Evolutionary conservation across 2,113 vertebrate genomes (phyloP).

Genomic region (Hemichromis elongatus): DNA sequence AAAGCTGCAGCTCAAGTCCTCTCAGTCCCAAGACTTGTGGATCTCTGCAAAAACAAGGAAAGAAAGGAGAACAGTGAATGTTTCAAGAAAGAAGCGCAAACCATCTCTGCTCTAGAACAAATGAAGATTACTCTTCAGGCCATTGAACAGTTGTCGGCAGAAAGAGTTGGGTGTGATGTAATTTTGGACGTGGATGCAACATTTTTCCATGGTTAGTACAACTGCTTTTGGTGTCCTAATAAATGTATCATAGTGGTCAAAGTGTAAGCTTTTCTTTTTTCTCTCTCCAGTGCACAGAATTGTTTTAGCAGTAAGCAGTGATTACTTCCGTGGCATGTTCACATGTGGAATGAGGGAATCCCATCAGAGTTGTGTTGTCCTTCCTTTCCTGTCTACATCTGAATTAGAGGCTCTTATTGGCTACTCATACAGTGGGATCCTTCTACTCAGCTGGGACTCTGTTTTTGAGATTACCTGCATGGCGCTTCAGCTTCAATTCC

Average conservation of each 20-base stretch:
- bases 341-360: conserved; percentile 86
- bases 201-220: conserved; percentile 65
- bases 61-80: not conserved
- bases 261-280: not conserved
- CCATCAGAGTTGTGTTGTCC: conserved; percentile 55
- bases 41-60: conserved; percentile 45
- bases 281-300: conserved; percentile 78
- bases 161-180: conserved; percentile 80
- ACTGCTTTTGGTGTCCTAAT: not conserved
- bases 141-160: conserved; percentile 66
- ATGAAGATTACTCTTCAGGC: conserved; percentile 63
- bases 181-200: conserved; percentile 71
- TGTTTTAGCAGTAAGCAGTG: conserved; percentile 83
- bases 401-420: conserved; percentile 79
- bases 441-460: conserved; percentile 75
- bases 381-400: conserved; percentile 59
- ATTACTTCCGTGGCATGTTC: conserved; percentile 90
- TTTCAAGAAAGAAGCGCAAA: not conserved
- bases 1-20: conserved; percentile 66
- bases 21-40: conserved; percentile 66
- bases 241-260: not conserved
- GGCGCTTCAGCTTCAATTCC: conserved; percentile 84
- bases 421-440: conserved; percentile 78
- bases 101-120: conserved; percentile 57
- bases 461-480: conserved; percentile 80